Evolutionary conservation across 2,888 invertebrate species (phyloP).

Genomic region (Trissolcus japonicus): DNA sequence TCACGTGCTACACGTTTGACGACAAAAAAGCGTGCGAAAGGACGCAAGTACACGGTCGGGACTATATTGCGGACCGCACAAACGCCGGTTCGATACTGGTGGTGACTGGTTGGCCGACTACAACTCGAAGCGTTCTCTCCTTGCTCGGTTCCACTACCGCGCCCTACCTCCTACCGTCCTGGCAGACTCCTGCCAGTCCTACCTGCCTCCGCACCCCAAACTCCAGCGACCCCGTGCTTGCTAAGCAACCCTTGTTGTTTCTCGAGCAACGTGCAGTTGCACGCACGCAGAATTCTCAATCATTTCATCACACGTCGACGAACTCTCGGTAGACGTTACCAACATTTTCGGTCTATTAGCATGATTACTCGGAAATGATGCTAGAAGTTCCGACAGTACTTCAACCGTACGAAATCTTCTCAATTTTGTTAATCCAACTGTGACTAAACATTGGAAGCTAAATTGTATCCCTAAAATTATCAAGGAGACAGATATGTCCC

Average conservation of each 20-base stretch:
- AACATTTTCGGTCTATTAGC: background rate
- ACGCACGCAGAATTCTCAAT: conserved; percentile 30
- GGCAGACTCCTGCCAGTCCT: conserved; percentile 53
- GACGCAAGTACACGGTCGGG: background rate
- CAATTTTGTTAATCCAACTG: no score
- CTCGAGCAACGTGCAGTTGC: conserved; percentile 47
- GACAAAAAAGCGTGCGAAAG: conserved; percentile 18
- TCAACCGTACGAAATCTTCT: no score
- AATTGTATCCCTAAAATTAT: no score
- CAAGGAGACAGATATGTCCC: no score
- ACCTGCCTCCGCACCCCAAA: conserved; percentile 53
- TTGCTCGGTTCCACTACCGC: conserved; percentile 57
- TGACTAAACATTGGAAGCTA: no score
- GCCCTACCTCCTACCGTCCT: conserved; percentile 58
- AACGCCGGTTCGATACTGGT: conserved; percentile 76
- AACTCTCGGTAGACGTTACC: background rate
- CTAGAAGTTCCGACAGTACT: background rate
- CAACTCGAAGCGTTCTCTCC: conserved; percentile 59
- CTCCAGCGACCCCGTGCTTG: conserved; percentile 60
- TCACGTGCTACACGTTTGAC: conserved; percentile 26
- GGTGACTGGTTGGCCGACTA: conserved; percentile 58
- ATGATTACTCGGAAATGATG: background rate
- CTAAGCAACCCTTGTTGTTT: conserved; percentile 55
- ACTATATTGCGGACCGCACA: conserved; percentile 48
- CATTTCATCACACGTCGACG: conserved; percentile 9